These are phyloP conservation scores for Elmis aenea DNA, from an alignment of 2,888 invertebrate genomes.

Conservation along the genomic window DNA sequence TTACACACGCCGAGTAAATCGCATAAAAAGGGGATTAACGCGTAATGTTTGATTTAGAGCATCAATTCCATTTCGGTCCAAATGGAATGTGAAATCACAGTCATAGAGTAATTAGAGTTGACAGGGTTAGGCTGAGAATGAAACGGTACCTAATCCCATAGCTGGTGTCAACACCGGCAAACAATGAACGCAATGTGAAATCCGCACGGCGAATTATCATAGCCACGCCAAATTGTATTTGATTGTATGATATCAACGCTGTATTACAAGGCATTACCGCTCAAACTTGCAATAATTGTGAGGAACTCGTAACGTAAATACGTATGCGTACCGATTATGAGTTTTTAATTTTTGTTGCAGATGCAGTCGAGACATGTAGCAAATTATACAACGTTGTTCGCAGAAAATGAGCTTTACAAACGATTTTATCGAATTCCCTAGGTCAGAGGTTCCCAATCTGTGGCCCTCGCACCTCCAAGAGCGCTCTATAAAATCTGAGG, in stretches of 20 bases:
- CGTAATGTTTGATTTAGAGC: slow-evolving; percentile 12
- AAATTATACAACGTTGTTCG: no score
- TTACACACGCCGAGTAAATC: slow-evolving; percentile 12
- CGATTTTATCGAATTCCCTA: no score
- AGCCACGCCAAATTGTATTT: slow-evolving; percentile 32
- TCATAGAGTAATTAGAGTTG: slow-evolving; percentile 31
- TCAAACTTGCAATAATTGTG: no score
- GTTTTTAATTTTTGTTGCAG: no score
- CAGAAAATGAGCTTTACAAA: no score
- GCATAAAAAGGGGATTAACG: slow-evolving; percentile 16
- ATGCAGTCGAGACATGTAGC: no score
- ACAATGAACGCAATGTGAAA: slow-evolving; percentile 26
- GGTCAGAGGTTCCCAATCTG: no score
- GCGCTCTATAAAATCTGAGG: no score
- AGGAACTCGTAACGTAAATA: no score
- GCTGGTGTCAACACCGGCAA: slow-evolving; percentile 18
- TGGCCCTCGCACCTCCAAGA: no score
- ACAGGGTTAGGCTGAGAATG: slow-evolving; percentile 32
- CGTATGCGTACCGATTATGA: no score
- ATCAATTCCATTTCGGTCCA: slow-evolving; percentile 18
- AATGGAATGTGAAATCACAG: slow-evolving; percentile 35
- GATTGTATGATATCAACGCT: slow-evolving; percentile 16
- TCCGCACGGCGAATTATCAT: slow-evolving; percentile 27
- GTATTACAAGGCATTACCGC: no score
- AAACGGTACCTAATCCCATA: slow-evolving; percentile 25